Base-by-base conservation (phyloP, 2,113 vertebrate species). In the Brachyistius frenatus region DNA sequence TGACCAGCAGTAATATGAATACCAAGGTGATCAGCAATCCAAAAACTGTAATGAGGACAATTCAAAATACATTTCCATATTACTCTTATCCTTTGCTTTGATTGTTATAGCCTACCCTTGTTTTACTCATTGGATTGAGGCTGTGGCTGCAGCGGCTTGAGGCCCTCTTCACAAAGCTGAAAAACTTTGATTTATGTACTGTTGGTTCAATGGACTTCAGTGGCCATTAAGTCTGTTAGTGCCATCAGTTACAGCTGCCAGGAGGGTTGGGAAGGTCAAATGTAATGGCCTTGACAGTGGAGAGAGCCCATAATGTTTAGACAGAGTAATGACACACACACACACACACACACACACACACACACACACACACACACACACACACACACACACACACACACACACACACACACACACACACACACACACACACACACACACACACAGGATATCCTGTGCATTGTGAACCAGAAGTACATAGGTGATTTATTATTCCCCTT, bases 201-300 rank as follows among this genome's bases (percentile, higher is more conserved):
- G 67, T 83, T 85, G 76, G 63, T 83, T 83, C 67, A 80, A 50
- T 79, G 62, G 61, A 65, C 66, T 78, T 79, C 56, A 72, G 36
- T 79, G 57, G 49, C 63, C 68, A 83, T 83, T 82, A 77, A 62
- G 54, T 65, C 54, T 82, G 71, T 79, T 73, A 67, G 66, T 68
- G 79, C 33, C 73, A 85, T 85, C 79, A 56, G 57, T 85, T 79
- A 88, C 62, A 79, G 66, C 75, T 85, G 79, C 76, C 63, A 76
- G 39, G 58, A 76, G 67, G 61, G 11, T 54, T 35, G 46, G 3
- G 53, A 76, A 85, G 71, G 81, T 85, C 71, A 85, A 60, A 63
- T 67, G 74, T 62, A 64, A 66, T 67, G 46, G 78, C 62, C 71
- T 75, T 84, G 81, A 75, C 70, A 66, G 78, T 49, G 46, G 56